Conservation (phyloP, 92 coral and sea anemone species). For the Porites lobata region DNA sequence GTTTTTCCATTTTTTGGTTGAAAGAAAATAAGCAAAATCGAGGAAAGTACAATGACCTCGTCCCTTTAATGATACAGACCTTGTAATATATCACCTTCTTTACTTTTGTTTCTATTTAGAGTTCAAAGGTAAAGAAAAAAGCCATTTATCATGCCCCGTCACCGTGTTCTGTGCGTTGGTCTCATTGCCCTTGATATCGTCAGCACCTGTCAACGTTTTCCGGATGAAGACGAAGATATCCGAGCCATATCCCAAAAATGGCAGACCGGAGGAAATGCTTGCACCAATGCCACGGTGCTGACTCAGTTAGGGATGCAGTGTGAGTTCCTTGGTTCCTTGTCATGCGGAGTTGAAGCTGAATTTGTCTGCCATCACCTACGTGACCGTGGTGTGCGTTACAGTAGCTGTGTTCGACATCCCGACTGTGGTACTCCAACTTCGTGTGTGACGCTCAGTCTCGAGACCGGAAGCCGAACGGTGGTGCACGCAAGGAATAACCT, state of each 20-base stretch:
- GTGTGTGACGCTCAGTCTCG: slow-evolving; percentile 78
- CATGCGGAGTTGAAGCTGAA: slow-evolving; percentile 69
- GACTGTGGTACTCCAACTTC: slow-evolving; percentile 90
- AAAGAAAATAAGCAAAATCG: no score
- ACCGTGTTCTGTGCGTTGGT: slow-evolving; percentile 70
- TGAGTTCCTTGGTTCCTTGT: slow-evolving; percentile 84
- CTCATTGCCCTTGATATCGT: slow-evolving; percentile 90
- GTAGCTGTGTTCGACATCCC: slow-evolving; percentile 72
- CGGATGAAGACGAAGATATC: slow-evolving; percentile 86
- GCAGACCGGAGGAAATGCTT: slow-evolving; percentile 96
- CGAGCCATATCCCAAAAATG: slow-evolving; percentile 86
- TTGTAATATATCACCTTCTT: no score
- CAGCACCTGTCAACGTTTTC: slow-evolving; percentile 83
- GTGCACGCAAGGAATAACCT: slow-evolving; percentile 81
- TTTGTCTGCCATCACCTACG: slow-evolving; percentile 70
- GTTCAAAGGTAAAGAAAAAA: no score
- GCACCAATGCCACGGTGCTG: slow-evolving; percentile 77
- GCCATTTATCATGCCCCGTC: no score
- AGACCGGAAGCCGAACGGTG: slow-evolving; percentile 85
- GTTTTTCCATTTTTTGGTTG: no score
- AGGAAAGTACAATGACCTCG: no score
- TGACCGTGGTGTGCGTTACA: slow-evolving; percentile 60
- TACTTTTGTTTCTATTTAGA: not conserved
- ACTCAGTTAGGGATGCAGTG: slow-evolving; percentile 76
- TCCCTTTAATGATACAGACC: not conserved